Base-by-base conservation (phyloP, 2,797 vertebrate species). In the Kryptopterus vitreolus region DNA sequence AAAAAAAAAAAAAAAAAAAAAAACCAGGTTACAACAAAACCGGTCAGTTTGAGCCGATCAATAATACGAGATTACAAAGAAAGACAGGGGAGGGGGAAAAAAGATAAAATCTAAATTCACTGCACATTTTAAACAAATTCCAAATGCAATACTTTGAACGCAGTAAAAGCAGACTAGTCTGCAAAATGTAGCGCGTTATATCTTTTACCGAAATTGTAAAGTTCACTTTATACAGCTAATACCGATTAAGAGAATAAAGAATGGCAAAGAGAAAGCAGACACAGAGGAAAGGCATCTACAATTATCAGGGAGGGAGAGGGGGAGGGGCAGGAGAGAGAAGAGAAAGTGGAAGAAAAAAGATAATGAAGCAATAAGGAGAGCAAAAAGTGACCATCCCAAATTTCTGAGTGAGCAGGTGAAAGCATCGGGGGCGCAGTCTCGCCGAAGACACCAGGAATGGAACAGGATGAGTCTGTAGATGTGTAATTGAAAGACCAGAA, bases 401-500 rank as follows among this genome's bases (percentile, higher is more conserved):
- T 88, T 62, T 85, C 81, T 84, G 88, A 87, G 86, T 76, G 74
- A 38, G 82, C 84, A 91, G 82, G 87, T 85, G 90, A 88, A 81
- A 88, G 87, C 85, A 73, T 57, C 77, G 85, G 82, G n/a, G 79
- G 80, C 82, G 82, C 85, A 87, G 84, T 89, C 90, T 88, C 57
- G 76, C 77, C 59, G 81, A 84, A 86, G 86, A 87, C 89, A 89
- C 89, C 92, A 83, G 92, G 91, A 91, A 91, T 84, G 89, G 91
- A 77, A 90, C 90, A 93, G 90, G 91, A 92, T 86, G 90, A 85
- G 86, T 92, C 89, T 83, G 90, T 77, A 90, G 84, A 59, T 78
- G 89, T 86, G 87, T 81, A 90, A 76, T 69, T 86, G 91, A 92
- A 92, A 93, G 90, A 89, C 92, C 90, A 89, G 92, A 92, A n/a